These are phyloP conservation scores for Drosophila oshimai DNA, from an alignment of 1,140 invertebrate species.

Conservation along the genomic window DNA sequence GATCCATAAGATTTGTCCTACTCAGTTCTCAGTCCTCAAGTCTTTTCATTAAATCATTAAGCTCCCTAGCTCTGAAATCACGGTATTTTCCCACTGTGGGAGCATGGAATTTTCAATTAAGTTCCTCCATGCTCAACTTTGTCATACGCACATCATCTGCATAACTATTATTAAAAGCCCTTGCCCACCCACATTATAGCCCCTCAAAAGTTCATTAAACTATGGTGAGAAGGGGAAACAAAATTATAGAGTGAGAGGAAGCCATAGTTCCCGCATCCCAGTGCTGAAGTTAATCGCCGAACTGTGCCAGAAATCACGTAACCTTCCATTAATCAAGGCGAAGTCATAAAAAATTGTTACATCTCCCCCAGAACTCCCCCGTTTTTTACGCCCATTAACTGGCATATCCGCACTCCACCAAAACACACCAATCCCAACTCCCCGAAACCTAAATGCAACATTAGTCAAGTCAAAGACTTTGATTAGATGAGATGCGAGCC, in stretches of 20 bases:
- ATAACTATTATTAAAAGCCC: slow-evolving; percentile 50
- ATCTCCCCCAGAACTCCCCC: slow-evolving; percentile 4
- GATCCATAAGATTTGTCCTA: background rate
- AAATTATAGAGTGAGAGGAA: background rate
- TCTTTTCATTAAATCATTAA: slow-evolving; percentile 29
- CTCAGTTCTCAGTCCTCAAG: background rate
- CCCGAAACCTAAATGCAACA: slow-evolving; percentile 57
- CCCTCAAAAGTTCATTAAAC: slow-evolving; percentile 65
- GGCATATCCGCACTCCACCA: slow-evolving; percentile 62
- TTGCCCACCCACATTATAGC: slow-evolving; percentile 25
- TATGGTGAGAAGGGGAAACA: background rate
- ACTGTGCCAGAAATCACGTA: slow-evolving; percentile 79
- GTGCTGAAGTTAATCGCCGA: slow-evolving; percentile 55
- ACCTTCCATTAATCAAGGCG: slow-evolving; percentile 67
- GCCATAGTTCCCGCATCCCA: slow-evolving; percentile 25
- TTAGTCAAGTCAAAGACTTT: slow-evolving; percentile 65
- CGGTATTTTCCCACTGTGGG: slow-evolving; percentile 3
- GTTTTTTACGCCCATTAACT: slow-evolving; percentile 57
- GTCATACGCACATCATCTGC: slow-evolving; percentile 33
- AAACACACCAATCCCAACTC: slow-evolving; percentile 1
- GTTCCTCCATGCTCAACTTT: slow-evolving; percentile 4
- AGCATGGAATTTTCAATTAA: slow-evolving; percentile 37
- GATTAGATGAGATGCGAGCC: slow-evolving; percentile 55
- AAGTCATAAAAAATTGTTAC: slow-evolving; percentile 52
- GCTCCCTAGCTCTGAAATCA: slow-evolving; percentile 12